Evolutionary conservation across 2,888 invertebrate genomes (phyloP).

Genomic region (Limnephilus marmoratus): DNA sequence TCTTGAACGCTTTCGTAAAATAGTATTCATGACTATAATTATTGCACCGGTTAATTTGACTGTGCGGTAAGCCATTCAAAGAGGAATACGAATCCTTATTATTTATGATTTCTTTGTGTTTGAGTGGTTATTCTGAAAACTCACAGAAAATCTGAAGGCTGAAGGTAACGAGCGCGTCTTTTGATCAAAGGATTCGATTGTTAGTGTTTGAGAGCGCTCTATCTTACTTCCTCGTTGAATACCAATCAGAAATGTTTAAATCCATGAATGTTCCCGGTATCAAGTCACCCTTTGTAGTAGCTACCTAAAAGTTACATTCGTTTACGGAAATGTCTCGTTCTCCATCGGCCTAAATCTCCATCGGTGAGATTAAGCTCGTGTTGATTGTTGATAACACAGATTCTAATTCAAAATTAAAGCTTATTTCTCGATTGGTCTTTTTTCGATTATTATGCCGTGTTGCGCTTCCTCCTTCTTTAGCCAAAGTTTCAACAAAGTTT

Average conservation of each 20-base stretch:
- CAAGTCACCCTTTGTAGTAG: not conserved
- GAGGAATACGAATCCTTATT: not conserved
- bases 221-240: conserved; percentile 12
- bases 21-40: not conserved
- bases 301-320: not conserved
- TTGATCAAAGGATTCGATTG: conserved; percentile 37
- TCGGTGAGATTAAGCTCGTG: not conserved
- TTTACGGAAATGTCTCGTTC: not conserved
- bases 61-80: not conserved
- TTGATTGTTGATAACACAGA: not conserved
- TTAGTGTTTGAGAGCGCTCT: conserved; percentile 11
- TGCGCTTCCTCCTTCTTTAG: too few species aligned
- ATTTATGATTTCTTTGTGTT: not conserved
- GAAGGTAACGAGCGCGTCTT: conserved; percentile 7
- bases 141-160: not conserved
- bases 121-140: not conserved
- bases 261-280: not conserved
- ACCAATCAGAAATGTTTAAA: conserved; percentile 8
- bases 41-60: not conserved
- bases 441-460: not conserved
- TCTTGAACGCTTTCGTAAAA: not conserved
- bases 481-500: too few species aligned
- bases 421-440: not conserved
- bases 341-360: not conserved
- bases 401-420: not conserved